phyloP scores from a whole-genome alignment of 2,113 vertebrate species.

The Peromyscus leucopus region DNA sequence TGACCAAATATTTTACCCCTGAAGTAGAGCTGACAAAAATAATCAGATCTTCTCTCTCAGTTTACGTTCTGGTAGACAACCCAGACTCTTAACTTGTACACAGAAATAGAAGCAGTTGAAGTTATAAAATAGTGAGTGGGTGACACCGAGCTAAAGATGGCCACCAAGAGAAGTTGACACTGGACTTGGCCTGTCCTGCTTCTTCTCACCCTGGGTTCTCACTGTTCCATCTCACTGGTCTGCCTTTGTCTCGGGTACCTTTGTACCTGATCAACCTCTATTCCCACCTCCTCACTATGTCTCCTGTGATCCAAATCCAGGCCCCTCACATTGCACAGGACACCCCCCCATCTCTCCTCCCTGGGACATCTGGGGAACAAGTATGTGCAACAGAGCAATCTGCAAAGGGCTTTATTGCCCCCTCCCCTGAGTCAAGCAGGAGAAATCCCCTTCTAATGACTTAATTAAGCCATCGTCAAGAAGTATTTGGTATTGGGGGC shows the following conservation, averaged over 20 bases:
- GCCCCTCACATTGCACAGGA: neutral
- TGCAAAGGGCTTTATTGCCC: neutral
- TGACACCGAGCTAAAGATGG: neutral
- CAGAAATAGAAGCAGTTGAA: neutral
- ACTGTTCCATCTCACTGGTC: neutral
- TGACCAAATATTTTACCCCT: slow-evolving; percentile 22
- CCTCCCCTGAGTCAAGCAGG: neutral
- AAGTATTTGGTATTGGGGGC: neutral
- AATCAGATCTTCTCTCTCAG: neutral
- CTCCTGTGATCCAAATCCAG: neutral
- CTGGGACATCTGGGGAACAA: neutral
- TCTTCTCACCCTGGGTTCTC: neutral
- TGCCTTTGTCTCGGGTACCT: neutral
- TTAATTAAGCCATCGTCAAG: neutral
- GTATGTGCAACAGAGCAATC: neutral
- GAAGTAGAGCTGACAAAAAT: neutral
- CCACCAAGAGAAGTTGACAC: neutral
- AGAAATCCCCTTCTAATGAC: neutral
- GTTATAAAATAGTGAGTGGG: neutral
- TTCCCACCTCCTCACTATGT: neutral
- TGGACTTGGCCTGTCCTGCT: neutral
- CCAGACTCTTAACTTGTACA: neutral
- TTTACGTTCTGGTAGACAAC: neutral
- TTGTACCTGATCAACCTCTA: neutral
- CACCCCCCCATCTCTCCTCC: neutral